phyloP scores from a whole-genome alignment of 1,140 invertebrate genomes.

The Odontomachus brunneus region DNA sequence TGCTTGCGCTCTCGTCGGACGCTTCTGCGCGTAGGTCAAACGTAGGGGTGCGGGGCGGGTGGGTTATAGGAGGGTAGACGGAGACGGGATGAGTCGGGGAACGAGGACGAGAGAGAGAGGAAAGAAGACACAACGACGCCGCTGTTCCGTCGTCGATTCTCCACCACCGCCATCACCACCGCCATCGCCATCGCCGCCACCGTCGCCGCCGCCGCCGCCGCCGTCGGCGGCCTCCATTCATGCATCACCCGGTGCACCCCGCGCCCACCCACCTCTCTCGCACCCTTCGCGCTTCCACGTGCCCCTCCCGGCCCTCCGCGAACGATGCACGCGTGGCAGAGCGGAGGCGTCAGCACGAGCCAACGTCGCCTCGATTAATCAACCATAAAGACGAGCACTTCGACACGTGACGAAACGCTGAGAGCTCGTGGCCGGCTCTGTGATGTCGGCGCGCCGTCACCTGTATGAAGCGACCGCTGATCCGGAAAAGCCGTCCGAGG shows the following conservation, averaged over 20 bases:
- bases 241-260: constrained; percentile 67
- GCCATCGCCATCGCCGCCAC: constrained; percentile 14
- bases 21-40: constrained; percentile 31
- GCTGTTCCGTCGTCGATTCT: constrained; percentile 57
- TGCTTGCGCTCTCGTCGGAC: constrained; percentile 35
- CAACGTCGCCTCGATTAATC: constrained; percentile 67
- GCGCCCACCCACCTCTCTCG: constrained; percentile 9
- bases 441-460: constrained; percentile 62
- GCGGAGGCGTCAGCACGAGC: constrained; percentile 76
- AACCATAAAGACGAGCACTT: constrained; percentile 63
- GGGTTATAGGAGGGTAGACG: constrained; percentile 32
- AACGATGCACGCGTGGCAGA: constrained; percentile 72
- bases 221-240: constrained; percentile 69
- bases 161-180: constrained; percentile 67
- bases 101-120: constrained; percentile 3
- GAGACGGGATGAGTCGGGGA: constrained; percentile 34
- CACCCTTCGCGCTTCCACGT: constrained; percentile 26
- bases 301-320: constrained; percentile 9
- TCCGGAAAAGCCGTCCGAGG: constrained; percentile 64
- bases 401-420: constrained; percentile 71
- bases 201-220: constrained; percentile 25
- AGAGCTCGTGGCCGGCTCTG: constrained; percentile 28
- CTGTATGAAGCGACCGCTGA: constrained; percentile 66
- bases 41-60: neutral
- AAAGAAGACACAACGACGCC: neutral